Conservation (phyloP, 2,888 invertebrate genomes). For the Pseudoips prasinana region DNA sequence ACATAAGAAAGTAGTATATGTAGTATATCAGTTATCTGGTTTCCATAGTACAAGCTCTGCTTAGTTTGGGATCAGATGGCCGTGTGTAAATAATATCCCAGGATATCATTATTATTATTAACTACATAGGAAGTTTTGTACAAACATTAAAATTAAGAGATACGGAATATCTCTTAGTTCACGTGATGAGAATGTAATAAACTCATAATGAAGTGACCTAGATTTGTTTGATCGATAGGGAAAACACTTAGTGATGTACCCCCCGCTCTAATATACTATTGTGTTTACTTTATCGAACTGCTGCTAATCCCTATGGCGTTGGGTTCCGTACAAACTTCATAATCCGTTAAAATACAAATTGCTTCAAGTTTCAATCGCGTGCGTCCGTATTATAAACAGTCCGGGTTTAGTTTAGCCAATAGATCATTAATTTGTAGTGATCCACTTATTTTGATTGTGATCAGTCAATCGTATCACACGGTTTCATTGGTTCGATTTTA, state of each 20-base stretch:
- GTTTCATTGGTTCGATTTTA: conserved; percentile 14
- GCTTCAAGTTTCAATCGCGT: conserved; percentile 31
- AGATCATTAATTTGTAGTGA: conserved; percentile 29
- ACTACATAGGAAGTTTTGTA: no score
- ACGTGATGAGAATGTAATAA: no score
- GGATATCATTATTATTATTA: no score
- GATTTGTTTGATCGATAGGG: conserved; percentile 56
- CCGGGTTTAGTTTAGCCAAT: conserved; percentile 30
- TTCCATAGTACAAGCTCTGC: no score
- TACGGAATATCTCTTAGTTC: no score
- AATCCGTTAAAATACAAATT: conserved; percentile 42
- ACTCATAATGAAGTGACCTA: conserved; percentile 41
- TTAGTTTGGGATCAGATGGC: no score
- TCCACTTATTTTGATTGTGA: conserved; percentile 27
- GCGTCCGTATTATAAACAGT: conserved; percentile 27
- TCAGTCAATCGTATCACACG: conserved; percentile 25
- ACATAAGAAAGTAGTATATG: no score
- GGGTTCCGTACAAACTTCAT: conserved; percentile 25
- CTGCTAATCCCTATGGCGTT: conserved; percentile 25
- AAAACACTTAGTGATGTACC: conserved; percentile 45
- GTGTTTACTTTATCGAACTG: conserved; percentile 43
- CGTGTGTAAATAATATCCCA: no score
- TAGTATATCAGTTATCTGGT: no score
- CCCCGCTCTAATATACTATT: conserved; percentile 19
- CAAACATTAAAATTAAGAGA: no score